A percentile compares a stretch with the other conserved stretches of the same genome.
Conservation (phyloP, 2,888 invertebrate species). For the Clistopyga incitator region DNA sequence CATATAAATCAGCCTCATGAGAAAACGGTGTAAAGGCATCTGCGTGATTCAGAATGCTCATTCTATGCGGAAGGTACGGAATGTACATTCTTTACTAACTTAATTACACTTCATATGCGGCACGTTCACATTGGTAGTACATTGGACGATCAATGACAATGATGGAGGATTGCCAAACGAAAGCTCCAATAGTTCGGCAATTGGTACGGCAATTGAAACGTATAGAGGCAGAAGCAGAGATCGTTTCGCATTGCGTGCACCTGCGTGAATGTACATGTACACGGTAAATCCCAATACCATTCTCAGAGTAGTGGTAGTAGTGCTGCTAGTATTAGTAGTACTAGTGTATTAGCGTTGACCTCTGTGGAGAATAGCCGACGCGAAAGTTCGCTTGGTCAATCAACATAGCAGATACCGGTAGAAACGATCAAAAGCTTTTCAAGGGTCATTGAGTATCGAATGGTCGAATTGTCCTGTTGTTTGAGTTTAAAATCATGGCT, state of each 20-base stretch:
- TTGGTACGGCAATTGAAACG: slow-evolving; percentile 37
- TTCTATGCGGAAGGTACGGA: neutral
- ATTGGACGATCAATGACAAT: slow-evolving; percentile 20
- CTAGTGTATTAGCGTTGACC: neutral
- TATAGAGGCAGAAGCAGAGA: slow-evolving; percentile 1
- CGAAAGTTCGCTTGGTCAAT: slow-evolving; percentile 47
- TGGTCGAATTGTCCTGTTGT: slow-evolving; percentile 30
- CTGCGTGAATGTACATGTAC: slow-evolving; percentile 16
- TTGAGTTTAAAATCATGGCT: slow-evolving; percentile 17
- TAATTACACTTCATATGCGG: slow-evolving; percentile 21
- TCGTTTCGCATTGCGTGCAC: slow-evolving; percentile 11
- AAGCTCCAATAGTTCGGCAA: slow-evolving; percentile 25
- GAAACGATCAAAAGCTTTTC: slow-evolving; percentile 48
- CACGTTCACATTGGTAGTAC: slow-evolving; percentile 15
- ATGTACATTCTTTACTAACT: slow-evolving; percentile 11
- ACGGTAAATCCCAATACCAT: neutral
- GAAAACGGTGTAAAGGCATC: neutral
- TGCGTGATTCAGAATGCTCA: neutral
- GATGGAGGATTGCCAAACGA: slow-evolving; percentile 24
- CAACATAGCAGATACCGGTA: neutral
- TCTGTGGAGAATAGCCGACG: slow-evolving; percentile 25
- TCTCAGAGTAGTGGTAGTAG: neutral
- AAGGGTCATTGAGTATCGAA: slow-evolving; percentile 23
- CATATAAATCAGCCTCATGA: neutral
- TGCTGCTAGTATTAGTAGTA: neutral